Percentiles rank a stretch among this genome's conserved stretches.
Evolutionary conservation across 2,888 invertebrate species (phyloP).

Genomic region (Bedellia somnulentella): DNA sequence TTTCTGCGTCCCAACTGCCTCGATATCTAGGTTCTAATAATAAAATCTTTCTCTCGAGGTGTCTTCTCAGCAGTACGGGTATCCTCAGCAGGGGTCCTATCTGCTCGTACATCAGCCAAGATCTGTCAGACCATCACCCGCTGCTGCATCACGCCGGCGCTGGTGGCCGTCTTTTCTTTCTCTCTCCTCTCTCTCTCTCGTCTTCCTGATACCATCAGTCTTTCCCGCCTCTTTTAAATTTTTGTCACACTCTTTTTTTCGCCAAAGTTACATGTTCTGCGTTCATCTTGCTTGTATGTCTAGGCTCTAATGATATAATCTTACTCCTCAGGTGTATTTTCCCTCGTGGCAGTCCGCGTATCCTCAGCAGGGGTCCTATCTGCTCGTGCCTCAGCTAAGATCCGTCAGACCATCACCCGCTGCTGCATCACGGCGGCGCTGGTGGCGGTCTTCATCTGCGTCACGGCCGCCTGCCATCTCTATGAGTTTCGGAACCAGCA

Average conservation of each 20-base stretch:
- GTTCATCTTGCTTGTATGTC: too few relatives aligned
- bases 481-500: slow-evolving; percentile 77
- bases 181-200: too few relatives aligned
- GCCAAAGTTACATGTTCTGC: too few relatives aligned
- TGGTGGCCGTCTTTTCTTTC: slow-evolving; percentile 78
- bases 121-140: slow-evolving; percentile 85
- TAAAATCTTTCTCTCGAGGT: slow-evolving; percentile 65
- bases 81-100: slow-evolving; percentile 81
- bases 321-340: slow-evolving; percentile 71
- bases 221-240: too few relatives aligned
- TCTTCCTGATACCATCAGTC: too few relatives aligned
- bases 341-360: slow-evolving; percentile 77
- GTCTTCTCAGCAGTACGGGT: slow-evolving; percentile 80
- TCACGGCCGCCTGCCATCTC: slow-evolving; percentile 80
- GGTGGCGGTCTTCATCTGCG: slow-evolving; percentile 74
- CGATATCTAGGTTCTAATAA: too few relatives aligned
- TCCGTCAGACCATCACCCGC: slow-evolving; percentile 82
- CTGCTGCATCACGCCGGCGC: slow-evolving; percentile 77
- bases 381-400: slow-evolving; percentile 80
- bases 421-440: slow-evolving; percentile 81
- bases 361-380: slow-evolving; percentile 84
- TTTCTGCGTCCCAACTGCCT: too few relatives aligned
- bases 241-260: too few relatives aligned
- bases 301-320: too few relatives aligned
- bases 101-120: slow-evolving; percentile 80